phyloP scores from a whole-genome alignment of 1,140 invertebrate genomes.

The Drosophila auraria region DNA sequence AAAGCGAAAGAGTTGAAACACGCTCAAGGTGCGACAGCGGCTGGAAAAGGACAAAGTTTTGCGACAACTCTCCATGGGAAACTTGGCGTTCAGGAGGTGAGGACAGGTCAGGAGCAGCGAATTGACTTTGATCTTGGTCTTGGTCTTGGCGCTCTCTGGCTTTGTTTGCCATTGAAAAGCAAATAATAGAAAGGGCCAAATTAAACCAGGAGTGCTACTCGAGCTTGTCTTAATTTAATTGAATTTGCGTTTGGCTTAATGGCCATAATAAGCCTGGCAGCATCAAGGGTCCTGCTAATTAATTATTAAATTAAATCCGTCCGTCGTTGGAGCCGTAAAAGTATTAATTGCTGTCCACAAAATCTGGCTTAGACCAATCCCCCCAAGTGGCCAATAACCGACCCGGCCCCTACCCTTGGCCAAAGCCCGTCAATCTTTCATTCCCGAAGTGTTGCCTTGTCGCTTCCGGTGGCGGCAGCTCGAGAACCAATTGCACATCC shows the following conservation, averaged over 20 bases:
- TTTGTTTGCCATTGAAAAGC: conserved; percentile 72
- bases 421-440: conserved; percentile 60
- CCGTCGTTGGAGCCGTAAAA: conserved; percentile 55
- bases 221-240: conserved; percentile 63
- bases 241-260: conserved; percentile 70
- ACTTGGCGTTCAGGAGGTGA: conserved; percentile 55
- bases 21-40: conserved; percentile 31
- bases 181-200: conserved; percentile 56
- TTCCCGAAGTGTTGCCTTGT: conserved; percentile 64
- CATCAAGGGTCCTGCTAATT: conserved; percentile 53
- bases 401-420: conserved; percentile 4
- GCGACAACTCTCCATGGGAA: conserved; percentile 42
- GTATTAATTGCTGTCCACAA: conserved; percentile 73
- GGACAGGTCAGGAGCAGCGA: conserved; percentile 64
- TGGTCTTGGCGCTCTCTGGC: conserved; percentile 29
- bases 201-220: conserved; percentile 43
- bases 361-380: conserved; percentile 60
- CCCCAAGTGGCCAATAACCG: conserved; percentile 44
- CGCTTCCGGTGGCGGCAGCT: conserved; percentile 63
- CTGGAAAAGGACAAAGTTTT: conserved; percentile 75
- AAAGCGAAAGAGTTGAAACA: conserved; percentile 53
- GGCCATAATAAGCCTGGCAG: conserved; percentile 60
- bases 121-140: conserved; percentile 81
- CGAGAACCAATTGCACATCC: conserved; percentile 66
- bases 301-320: conserved; percentile 80